Conservation (phyloP, 1,140 invertebrate genomes). For the Limonius californicus region DNA sequence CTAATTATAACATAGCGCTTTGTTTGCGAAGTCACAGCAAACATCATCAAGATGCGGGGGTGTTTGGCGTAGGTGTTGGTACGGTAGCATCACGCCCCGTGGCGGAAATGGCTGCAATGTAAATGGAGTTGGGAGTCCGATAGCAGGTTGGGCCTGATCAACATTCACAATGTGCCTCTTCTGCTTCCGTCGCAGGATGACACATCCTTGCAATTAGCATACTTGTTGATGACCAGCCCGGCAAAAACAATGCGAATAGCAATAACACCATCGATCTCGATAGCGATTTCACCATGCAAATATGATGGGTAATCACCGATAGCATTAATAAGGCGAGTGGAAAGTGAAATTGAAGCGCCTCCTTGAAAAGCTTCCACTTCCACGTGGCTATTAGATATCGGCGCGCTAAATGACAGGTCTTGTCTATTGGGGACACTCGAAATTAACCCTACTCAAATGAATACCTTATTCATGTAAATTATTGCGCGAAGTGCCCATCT, state of each 20-base stretch:
- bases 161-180: conserved; percentile 15
- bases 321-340: too few species aligned
- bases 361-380: too few species aligned
- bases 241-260: not conserved
- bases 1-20: not conserved
- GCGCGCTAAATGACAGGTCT: too few species aligned
- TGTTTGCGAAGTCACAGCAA: not conserved
- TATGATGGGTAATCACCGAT: too few species aligned
- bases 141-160: conserved; percentile 23
- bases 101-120: conserved; percentile 1
- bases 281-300: too few species aligned
- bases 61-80: not conserved
- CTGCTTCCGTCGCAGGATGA: conserved; percentile 21
- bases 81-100: not conserved
- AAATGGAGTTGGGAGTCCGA: conserved; percentile 3
- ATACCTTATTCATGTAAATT: too few species aligned
- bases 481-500: too few species aligned
- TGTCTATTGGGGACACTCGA: too few species aligned
- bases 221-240: not conserved
- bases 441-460: too few species aligned
- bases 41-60: not conserved
- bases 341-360: too few species aligned
- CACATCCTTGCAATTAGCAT: conserved; percentile 17
- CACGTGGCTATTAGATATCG: too few species aligned
- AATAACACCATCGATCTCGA: not conserved